Evolutionary conservation across 2,797 vertebrate species (phyloP), one percentile per base, ranked within the genome.

Genomic region (Choloepus didactylus): DNA sequence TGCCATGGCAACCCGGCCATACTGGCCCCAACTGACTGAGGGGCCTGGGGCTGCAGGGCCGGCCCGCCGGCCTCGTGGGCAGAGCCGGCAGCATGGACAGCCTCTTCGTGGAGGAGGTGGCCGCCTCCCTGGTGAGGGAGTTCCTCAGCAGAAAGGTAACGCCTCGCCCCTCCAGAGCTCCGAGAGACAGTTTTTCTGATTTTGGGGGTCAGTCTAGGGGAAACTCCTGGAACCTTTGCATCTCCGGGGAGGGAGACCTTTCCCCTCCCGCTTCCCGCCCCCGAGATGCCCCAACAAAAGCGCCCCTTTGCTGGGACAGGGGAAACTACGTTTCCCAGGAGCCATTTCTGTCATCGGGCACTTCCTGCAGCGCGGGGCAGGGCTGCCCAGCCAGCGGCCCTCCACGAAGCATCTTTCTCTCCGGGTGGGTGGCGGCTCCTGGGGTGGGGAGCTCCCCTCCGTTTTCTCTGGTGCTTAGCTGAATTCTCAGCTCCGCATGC

Each of bases 61-160:
- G 18, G 75, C 49, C 15, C 31, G 56, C 51, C 54, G 62, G 84
- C 84, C 89, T 95, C 59, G 90, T 21, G 91, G 94, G 77, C 82
- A 49, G 91, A 84, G 49, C 67, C 7, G 62, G 86, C 87, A 54
- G 88, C 89, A 98, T 98, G 98, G 98, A 98, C 87, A 96, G 91
- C 51, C 97, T 98, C 27, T 97, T 98, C 23, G 98, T 99, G 89
- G 98, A 99, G 96, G 99, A 99, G 82, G 99, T 99, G 89, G 99
- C 99, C 60, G 99, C 99, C 23, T 99, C 99, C 1, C 98, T 99
- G 95, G 99, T 99, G 75, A 98, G 99, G 91, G 99, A 99, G 97
- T 99, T 99, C 96, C 98, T 99, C 96, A 99, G 98, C 96, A 98
- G 99, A 95, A 99, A 99, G 99, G 99, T 99, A 98, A 98, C 15